Evolutionary conservation across 2,113 vertebrate genomes (phyloP).

Genomic region (Pyrgilauda ruficollis): DNA sequence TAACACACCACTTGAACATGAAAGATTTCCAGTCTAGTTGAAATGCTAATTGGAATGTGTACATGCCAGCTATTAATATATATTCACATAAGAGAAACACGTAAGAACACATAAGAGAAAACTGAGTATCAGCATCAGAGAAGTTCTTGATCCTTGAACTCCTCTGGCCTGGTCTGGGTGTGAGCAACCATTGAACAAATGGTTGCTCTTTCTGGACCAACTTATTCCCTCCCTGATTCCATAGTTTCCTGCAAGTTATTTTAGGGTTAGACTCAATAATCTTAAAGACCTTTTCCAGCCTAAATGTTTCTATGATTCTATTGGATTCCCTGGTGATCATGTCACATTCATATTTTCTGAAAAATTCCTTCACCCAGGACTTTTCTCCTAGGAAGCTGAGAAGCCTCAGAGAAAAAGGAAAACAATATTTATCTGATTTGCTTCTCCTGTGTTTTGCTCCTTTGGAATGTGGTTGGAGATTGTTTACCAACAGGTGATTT

Average conservation of each 20-base stretch:
- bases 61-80: neutral
- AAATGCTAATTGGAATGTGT: neutral
- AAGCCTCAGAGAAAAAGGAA: too few species aligned
- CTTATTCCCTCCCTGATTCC: neutral
- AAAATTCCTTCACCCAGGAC: too few species aligned
- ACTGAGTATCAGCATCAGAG: neutral
- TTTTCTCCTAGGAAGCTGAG: too few species aligned
- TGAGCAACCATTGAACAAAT: neutral
- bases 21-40: neutral
- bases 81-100: neutral
- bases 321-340: too few species aligned
- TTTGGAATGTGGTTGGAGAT: too few species aligned
- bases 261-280: rapidly evolving
- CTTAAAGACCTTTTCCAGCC: neutral
- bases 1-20: neutral
- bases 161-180: neutral
- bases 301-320: neutral
- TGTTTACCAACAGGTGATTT: too few species aligned
- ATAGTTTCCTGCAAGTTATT: neutral
- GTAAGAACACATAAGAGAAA: neutral
- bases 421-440: too few species aligned
- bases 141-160: neutral
- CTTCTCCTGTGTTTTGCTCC: too few species aligned
- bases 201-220: neutral
- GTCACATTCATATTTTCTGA: too few species aligned